A percentile compares a stretch with the other conserved stretches of the same genome.
Evolutionary conservation across 1,140 invertebrate species (phyloP).

Genomic region (Tetraneura akinire): DNA sequence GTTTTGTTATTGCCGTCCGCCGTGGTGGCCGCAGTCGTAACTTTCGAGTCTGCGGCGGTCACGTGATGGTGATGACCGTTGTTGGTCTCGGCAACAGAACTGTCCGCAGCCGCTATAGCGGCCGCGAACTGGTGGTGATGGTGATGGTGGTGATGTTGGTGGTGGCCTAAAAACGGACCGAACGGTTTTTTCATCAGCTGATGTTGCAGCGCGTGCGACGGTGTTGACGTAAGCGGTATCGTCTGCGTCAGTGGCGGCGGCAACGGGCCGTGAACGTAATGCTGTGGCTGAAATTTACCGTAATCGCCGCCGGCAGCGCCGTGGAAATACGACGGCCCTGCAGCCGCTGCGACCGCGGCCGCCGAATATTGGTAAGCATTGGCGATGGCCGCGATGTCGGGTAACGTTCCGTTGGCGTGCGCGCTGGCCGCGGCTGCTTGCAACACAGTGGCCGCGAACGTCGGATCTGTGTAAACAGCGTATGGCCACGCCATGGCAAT

Average conservation of each 20-base stretch:
- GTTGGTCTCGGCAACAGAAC: slow-evolving; percentile 48
- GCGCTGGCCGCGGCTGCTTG: slow-evolving; percentile 71
- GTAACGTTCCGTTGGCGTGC: slow-evolving; percentile 53
- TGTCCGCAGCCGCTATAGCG: slow-evolving; percentile 30
- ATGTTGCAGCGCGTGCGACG: slow-evolving; percentile 45
- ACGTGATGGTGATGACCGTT: slow-evolving; percentile 56
- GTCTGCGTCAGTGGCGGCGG: neutral
- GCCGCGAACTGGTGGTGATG: slow-evolving; percentile 29
- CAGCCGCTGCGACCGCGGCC: slow-evolving; percentile 25
- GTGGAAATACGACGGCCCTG: slow-evolving; percentile 42
- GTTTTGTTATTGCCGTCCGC: slow-evolving; percentile 54
- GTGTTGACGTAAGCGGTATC: neutral
- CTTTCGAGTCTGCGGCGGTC: slow-evolving; percentile 18
- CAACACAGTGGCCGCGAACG: slow-evolving; percentile 85
- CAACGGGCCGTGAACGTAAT: slow-evolving; percentile 52
- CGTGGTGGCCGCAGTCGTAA: slow-evolving; percentile 35
- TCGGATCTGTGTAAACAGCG: slow-evolving; percentile 88
- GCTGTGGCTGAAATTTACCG: slow-evolving; percentile 49
- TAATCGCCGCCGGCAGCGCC: slow-evolving; percentile 11
- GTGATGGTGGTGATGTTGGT: slow-evolving; percentile 54
- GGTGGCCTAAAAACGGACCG: slow-evolving; percentile 55
- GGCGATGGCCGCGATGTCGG: slow-evolving; percentile 57
- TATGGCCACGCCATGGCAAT: slow-evolving; percentile 94
- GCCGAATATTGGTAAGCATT: slow-evolving; percentile 57
- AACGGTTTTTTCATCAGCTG: slow-evolving; percentile 52